Evolutionary conservation across 2,888 invertebrate species (phyloP).

Genomic region (Mythimna lalbum): DNA sequence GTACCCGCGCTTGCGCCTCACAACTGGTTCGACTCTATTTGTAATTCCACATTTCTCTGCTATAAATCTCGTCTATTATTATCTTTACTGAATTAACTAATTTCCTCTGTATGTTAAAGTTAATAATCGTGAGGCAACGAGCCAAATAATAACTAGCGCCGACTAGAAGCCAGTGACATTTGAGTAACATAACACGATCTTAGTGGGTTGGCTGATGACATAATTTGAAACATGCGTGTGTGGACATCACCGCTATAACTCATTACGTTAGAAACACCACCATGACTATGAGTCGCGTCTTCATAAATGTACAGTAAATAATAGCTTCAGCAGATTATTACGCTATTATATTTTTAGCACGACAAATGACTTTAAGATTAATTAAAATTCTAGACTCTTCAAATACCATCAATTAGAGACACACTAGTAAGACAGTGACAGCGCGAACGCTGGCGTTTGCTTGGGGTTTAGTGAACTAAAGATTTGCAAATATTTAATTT

Average conservation of each 20-base stretch:
- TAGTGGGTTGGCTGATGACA: conserved; percentile 81
- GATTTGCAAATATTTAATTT: not conserved
- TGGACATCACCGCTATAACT: conserved; percentile 77
- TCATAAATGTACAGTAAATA: conserved; percentile 61
- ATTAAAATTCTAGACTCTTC: not conserved
- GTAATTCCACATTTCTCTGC: conserved; percentile 56
- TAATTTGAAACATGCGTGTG: conserved; percentile 82
- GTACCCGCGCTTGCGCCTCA: conserved; percentile 61
- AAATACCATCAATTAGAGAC: no score
- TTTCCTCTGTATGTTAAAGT: conserved; percentile 73
- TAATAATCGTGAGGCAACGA: conserved; percentile 82
- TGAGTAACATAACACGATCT: conserved; percentile 81
- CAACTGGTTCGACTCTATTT: conserved; percentile 63
- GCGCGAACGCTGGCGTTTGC: no score
- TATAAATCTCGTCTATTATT: conserved; percentile 61
- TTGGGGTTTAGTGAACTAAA: no score
- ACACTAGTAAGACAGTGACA: no score
- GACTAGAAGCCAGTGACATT: conserved; percentile 81
- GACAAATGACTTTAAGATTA: conserved; percentile 8
- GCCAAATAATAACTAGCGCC: conserved; percentile 84
- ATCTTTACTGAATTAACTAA: conserved; percentile 66
- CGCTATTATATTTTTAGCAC: not conserved
- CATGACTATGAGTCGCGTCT: conserved; percentile 62
- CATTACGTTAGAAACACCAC: conserved; percentile 73
- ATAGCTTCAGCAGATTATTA: conserved; percentile 45